phyloP scores from a whole-genome alignment of 2,113 vertebrate species.

The Rousettus leschenaultii region DNA sequence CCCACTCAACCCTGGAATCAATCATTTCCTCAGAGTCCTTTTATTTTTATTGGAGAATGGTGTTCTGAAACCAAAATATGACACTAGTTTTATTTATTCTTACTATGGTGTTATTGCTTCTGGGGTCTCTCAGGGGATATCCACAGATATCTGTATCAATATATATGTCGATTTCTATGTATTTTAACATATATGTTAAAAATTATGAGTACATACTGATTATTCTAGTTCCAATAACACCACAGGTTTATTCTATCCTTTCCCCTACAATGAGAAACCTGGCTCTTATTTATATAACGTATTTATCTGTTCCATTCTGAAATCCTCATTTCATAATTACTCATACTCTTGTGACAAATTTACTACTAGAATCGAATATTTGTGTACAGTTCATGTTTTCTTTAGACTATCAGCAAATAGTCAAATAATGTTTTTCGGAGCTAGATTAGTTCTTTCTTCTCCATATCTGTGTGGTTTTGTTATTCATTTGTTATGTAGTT shows the following conservation, averaged over 20 bases:
- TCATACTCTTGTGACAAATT: background rate
- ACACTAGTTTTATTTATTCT: background rate
- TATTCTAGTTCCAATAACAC: background rate
- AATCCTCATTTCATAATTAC: background rate
- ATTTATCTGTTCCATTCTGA: background rate
- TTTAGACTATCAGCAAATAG: background rate
- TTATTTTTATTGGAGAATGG: background rate
- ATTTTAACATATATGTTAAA: background rate
- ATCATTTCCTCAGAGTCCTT: background rate
- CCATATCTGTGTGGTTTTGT: background rate
- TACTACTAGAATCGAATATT: background rate
- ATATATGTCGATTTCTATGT: background rate
- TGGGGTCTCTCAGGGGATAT: background rate
- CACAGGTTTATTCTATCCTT: background rate
- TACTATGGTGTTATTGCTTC: background rate
- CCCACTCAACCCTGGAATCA: background rate
- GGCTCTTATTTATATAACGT: background rate
- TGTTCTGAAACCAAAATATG: background rate
- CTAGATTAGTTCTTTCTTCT: background rate
- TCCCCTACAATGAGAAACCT: background rate
- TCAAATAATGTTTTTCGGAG: background rate
- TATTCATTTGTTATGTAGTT: background rate
- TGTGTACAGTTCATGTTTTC: background rate
- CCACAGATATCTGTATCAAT: background rate
- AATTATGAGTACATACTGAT: background rate